Conservation (phyloP, 2,797 vertebrate genomes). For the Rhadinocentrus ornatus region DNA sequence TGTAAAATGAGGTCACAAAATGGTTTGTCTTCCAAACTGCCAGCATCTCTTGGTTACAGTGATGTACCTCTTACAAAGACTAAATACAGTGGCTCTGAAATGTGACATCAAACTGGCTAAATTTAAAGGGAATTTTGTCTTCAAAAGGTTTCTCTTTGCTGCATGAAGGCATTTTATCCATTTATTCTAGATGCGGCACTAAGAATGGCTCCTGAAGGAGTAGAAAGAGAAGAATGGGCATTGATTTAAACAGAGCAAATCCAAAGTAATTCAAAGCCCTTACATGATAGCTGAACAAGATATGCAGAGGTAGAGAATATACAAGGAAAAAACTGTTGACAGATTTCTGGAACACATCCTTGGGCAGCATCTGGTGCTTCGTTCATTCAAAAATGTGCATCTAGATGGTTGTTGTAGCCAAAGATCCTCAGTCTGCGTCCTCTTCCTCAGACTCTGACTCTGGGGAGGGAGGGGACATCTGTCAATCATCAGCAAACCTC, state of each 20-base stretch:
- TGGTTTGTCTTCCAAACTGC: constrained; percentile 44
- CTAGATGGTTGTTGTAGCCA: constrained; percentile 54
- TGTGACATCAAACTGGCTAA: constrained; percentile 34
- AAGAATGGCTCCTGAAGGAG: constrained; percentile 42
- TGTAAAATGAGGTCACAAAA: constrained; percentile 45
- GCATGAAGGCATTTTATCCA: constrained; percentile 46
- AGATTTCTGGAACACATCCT: constrained; percentile 84
- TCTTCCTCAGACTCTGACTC: constrained; percentile 94
- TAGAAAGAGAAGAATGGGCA: constrained; percentile 72
- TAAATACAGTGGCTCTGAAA: constrained; percentile 54
- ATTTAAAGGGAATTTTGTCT: constrained; percentile 51
- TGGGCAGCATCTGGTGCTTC: constrained; percentile 87
- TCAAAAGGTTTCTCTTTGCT: constrained; percentile 30
- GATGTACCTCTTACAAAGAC: constrained; percentile 46
- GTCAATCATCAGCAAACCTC: constrained; percentile 8
- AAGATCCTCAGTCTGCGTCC: constrained; percentile 89
- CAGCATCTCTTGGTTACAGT: constrained; percentile 40
- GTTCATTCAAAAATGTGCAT: constrained; percentile 75
- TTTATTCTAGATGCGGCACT: constrained; percentile 56
- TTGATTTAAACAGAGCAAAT: constrained; percentile 77
- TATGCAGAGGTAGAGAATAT: constrained; percentile 91
- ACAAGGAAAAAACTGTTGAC: constrained; percentile 83
- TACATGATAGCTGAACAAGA: constrained; percentile 86
- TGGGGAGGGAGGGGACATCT: constrained; percentile 67
- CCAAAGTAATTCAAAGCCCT: constrained; percentile 75